Evolutionary conservation across 2,888 invertebrate species (phyloP).

Genomic region (Lithophane semibrunnea): DNA sequence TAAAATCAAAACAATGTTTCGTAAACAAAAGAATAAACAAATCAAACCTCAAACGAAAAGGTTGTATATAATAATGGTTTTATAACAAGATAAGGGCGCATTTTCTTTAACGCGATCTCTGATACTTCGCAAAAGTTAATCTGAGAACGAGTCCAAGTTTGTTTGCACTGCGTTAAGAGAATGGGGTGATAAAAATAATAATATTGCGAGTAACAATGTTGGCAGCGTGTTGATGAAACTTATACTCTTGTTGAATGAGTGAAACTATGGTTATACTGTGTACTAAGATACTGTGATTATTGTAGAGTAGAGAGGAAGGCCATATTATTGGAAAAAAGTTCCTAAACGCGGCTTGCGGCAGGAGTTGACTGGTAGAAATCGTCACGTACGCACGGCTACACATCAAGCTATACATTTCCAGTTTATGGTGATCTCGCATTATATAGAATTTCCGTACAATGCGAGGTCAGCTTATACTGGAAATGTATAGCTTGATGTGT

Average conservation of each 20-base stretch:
- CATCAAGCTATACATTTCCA: too few species aligned
- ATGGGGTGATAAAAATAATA: constrained; percentile 63
- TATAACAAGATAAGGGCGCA: constrained; percentile 53
- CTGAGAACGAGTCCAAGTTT: constrained; percentile 53
- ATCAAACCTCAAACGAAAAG: constrained; percentile 41
- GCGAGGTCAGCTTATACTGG: too few species aligned
- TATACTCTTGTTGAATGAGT: constrained; percentile 38
- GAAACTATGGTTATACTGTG: constrained; percentile 19
- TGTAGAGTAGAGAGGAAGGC: background rate
- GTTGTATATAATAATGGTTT: constrained; percentile 57
- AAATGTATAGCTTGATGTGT: too few species aligned
- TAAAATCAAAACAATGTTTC: constrained; percentile 28
- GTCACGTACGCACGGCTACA: too few species aligned
- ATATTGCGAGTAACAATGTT: constrained; percentile 51
- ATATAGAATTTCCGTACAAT: too few species aligned
- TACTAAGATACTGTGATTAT: background rate
- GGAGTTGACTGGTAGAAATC: too few species aligned
- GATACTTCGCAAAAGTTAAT: constrained; percentile 55
- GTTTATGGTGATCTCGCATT: too few species aligned
- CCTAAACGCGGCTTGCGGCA: too few species aligned
- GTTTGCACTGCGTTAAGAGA: constrained; percentile 53
- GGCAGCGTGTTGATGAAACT: constrained; percentile 48
- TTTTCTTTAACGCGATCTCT: constrained; percentile 45
- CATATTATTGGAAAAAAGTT: background rate
- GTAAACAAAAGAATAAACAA: constrained; percentile 51